These are phyloP conservation scores for Vultur gryphus DNA, from an alignment of 2,797 vertebrate genomes.

Conservation along the genomic window DNA sequence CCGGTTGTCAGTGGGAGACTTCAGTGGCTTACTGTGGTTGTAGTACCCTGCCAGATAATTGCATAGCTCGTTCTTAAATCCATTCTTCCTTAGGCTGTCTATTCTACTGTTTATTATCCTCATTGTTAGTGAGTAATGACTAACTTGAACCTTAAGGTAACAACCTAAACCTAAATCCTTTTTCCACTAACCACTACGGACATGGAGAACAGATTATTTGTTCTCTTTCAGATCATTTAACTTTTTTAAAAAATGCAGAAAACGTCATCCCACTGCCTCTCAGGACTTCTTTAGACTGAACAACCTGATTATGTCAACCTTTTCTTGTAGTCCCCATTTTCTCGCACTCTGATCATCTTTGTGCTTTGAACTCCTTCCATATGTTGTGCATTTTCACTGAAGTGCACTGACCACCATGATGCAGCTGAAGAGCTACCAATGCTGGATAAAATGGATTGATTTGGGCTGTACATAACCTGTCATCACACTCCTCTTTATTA, in stretches of 20 bases:
- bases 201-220: background rate
- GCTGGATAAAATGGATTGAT: background rate
- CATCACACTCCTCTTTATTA: background rate
- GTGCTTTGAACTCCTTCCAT: background rate
- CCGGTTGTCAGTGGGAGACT: background rate
- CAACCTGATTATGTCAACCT: background rate
- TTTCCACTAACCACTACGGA: background rate
- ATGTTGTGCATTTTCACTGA: background rate
- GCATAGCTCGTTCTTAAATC: background rate
- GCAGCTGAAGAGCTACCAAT: background rate
- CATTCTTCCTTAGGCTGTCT: background rate
- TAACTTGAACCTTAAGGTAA: background rate
- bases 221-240: background rate
- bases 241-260: background rate
- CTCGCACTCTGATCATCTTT: accelerated
- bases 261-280: background rate
- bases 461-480: background rate
- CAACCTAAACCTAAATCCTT: background rate
- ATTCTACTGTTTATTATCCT: background rate
- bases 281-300: background rate
- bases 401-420: background rate
- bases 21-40: background rate
- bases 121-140: background rate
- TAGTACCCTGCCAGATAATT: background rate
- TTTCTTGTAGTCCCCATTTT: background rate